Evolutionary conservation across 1,140 invertebrate genomes (phyloP), one percentile per base, ranked within the genome.

Genomic region (Papilio machaon): DNA sequence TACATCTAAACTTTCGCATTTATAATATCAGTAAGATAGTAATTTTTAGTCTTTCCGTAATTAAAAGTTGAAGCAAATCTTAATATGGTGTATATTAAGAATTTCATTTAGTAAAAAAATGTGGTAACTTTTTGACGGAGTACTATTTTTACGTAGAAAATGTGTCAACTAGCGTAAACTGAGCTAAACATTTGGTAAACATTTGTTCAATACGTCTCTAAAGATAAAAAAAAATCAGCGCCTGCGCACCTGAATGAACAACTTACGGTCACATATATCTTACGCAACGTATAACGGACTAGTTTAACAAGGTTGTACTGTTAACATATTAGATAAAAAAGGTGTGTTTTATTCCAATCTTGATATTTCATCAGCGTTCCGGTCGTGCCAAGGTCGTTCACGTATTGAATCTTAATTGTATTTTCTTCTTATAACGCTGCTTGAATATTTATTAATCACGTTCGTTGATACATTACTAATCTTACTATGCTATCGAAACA

Each of bases 271-370:
- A 70, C 64, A 11, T 2, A 30, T 30, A 30, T 30, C 23, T 70
- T 70, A 70, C 64, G 64, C 15, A 70, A 70, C 64, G 11, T 6
- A 67, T 35, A 70, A 70, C 64, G 64, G 60, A 30, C 60, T 64
- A 70, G 64, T 70, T 70, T 70, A 70, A 70, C 64, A 70, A 70
- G 64, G 64, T 70, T 64, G 19, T 60, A 19, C 58, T 30, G 60
- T 64, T 67, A 38, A 38, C 30, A 70, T 38, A 70, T 23, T 70
- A 70, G 64, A 70, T 70, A 70, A 70, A 30, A 30, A 30, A 70
- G 64, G 13, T 30, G 64, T 35, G 13, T 19, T 60, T 35, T 70
- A 30, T 70, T 70, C 17, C 64, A 70, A 64, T 64, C 64, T 70
- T 38, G 23, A 70, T 70, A 70, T 70, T 70, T 70, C 64, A 11